Evolutionary conservation across 2,888 invertebrate genomes (phyloP), one percentile per base, ranked within the genome.

Genomic region (Eupsilia transversa): DNA sequence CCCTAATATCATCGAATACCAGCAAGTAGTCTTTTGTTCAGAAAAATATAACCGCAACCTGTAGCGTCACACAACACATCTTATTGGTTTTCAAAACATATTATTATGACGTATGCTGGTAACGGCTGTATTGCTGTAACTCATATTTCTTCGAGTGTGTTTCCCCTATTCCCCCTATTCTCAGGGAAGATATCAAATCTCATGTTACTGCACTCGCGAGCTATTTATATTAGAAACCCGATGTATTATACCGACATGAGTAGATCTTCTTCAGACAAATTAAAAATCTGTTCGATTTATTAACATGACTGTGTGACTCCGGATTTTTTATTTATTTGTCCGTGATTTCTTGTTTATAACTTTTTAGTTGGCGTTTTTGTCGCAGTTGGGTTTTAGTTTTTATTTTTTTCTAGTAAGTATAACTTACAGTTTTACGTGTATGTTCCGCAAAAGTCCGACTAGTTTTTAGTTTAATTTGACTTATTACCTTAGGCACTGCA

Each of bases 181-280:
- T 56, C 46, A 33, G 33, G 38, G 10, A 68, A 61, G 68, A 77
- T 68, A 68, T 76, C 60, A 68, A 76, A 76, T 77, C 68, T 77
- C 68, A 30, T 77, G 35, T 60, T 77, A 43, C 52, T 38, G 43
- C 38, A 35, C n/a, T 74, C 73, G 43, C 54, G 60, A 46, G 52
- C 38, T 68, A 54, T n/a, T n/a, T 46, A 61, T 60, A 68, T 77
- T 60, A 68, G 43, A 54, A 60, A 33, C 65, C 23, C 23, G 46
- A 64, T 64, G 56, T 56, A n/a, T 64, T n/a, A n/a, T n/a, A 38
- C 64, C 64, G 56, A 57, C 30, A n/a, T 64, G n/a, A 46, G n/a
- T 46, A 63, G 46, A 74, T 74, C 33, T 74, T 49, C n/a, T n/a
- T n/a, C n/a, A n/a, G n/a, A n/a, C n/a, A n/a, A n/a, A n/a, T n/a